Base-by-base conservation (phyloP, 2,113 vertebrate species). In the Amazona guildingii region DNA sequence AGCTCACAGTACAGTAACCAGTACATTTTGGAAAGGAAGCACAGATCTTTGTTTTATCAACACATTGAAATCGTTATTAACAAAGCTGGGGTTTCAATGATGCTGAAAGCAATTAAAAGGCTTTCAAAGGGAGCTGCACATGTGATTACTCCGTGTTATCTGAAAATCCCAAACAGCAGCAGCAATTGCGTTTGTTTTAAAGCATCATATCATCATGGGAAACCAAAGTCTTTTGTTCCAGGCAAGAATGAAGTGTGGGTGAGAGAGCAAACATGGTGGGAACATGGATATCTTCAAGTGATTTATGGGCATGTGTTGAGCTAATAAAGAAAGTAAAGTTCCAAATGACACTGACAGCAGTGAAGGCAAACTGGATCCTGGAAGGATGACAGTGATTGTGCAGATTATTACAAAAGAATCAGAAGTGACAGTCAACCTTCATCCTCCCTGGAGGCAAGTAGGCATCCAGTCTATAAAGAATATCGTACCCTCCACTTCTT, bases 271-370 rank as follows among this genome's bases (percentile, higher is more conserved):
- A 78, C 1, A 7, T 11, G 25, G 16, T 46, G 43, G 27, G 33
- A 55, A 54, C 9, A 41, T 8, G 5, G 29, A 8, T 18, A 51
- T 62, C 11, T 75, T 46, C 37, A 64, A 48, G 25, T 84, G 54
- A 87, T 69, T 72, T 46, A 57, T 62, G 51, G 44, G 28, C 74
- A 63, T 31, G 14, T 23, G 64, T 24, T 88, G 46, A 86, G 43
- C 28, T 70, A 81, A 82, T 43, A 72, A 69, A 69, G 27, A 39
- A 78, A 61, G 31, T 7, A 5, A 72, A 76, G 74, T 68, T 82
- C 57, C 68, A 37, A 85, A 67, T 0, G 0, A 57, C 24, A 52
- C 5, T 0, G 0, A 54, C 18, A 95, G 66, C 48, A 62, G 25
- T 13, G 17, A 92, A 80, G 48, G n/a, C 44, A 84, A 76, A 72